These are phyloP conservation scores for Chaunax sp. DNA, from an alignment of 2,797 vertebrate genomes.

Conservation along the genomic window DNA sequence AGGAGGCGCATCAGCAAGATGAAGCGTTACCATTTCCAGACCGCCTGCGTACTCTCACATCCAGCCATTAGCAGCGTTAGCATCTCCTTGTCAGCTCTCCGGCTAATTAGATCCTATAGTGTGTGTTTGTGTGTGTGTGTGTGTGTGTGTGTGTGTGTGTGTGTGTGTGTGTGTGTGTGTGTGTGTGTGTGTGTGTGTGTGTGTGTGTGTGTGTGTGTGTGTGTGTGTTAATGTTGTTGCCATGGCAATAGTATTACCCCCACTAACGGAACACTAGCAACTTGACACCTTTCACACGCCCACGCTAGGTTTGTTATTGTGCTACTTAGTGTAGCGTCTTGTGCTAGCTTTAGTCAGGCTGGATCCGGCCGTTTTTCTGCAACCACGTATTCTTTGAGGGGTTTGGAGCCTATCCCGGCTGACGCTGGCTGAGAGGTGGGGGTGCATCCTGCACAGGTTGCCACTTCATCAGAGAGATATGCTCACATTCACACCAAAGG, in stretches of 20 bases:
- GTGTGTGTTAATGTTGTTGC: conserved; percentile 61
- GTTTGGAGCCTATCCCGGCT: too few species aligned
- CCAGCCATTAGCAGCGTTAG: conserved; percentile 62
- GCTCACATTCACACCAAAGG: too few species aligned
- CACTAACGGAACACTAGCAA: conserved; percentile 52
- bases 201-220: conserved; percentile 26
- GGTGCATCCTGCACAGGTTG: too few species aligned
- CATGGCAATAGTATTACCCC: conserved; percentile 70
- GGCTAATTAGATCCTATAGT: conserved; percentile 73
- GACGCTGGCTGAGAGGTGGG: too few species aligned
- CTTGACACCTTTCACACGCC: conserved; percentile 56
- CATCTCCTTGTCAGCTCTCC: conserved; percentile 70
- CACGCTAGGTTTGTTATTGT: conserved; percentile 45
- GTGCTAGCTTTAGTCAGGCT: conserved; percentile 5
- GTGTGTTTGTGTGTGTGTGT: conserved; percentile 25
- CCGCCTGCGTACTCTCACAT: conserved; percentile 56
- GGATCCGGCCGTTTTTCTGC: too few species aligned
- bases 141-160: conserved; percentile 14
- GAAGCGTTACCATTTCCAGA: conserved; percentile 65
- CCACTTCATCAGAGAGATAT: too few species aligned
- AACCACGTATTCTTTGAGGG: too few species aligned
- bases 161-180: too few species aligned
- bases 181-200: conserved; percentile 27
- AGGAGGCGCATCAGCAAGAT: conserved; percentile 59
- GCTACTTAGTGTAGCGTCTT: conserved; percentile 14